Conservation (phyloP, 2,113 vertebrate genomes). For the Dromaius novaehollandiae region DNA sequence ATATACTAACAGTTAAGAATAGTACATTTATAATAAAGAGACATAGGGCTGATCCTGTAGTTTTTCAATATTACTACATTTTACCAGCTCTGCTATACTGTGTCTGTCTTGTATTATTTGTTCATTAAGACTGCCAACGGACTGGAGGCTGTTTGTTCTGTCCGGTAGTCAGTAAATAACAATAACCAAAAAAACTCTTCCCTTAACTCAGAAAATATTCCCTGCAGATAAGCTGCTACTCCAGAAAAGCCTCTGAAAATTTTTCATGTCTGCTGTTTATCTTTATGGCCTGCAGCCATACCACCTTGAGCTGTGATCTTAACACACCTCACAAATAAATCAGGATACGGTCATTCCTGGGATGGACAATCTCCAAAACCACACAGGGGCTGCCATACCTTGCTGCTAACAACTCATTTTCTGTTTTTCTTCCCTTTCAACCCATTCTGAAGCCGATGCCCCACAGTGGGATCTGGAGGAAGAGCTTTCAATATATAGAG, state of each 20-base stretch:
- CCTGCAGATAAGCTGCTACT: background rate
- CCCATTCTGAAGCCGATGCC: background rate
- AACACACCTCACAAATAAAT: background rate
- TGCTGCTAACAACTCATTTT: background rate
- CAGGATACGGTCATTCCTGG: background rate
- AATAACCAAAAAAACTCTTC: background rate
- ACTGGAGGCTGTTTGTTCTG: background rate
- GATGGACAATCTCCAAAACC: background rate
- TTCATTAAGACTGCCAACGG: background rate
- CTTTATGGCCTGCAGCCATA: background rate
- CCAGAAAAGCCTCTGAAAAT: background rate
- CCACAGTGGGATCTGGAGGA: background rate
- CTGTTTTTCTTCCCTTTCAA: rapidly evolving
- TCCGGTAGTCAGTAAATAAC: background rate
- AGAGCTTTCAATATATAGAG: background rate
- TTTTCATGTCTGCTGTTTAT: background rate
- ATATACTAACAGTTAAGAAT: background rate
- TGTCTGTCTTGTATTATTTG: background rate
- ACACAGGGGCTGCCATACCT: background rate
- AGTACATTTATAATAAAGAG: background rate
- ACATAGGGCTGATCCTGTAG: background rate
- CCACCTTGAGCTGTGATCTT: background rate
- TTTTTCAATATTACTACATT: background rate
- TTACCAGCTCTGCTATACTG: background rate
- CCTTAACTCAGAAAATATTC: background rate